These are phyloP conservation scores for Cerastis leucographa DNA, from an alignment of 2,888 invertebrate species.

Conservation along the genomic window DNA sequence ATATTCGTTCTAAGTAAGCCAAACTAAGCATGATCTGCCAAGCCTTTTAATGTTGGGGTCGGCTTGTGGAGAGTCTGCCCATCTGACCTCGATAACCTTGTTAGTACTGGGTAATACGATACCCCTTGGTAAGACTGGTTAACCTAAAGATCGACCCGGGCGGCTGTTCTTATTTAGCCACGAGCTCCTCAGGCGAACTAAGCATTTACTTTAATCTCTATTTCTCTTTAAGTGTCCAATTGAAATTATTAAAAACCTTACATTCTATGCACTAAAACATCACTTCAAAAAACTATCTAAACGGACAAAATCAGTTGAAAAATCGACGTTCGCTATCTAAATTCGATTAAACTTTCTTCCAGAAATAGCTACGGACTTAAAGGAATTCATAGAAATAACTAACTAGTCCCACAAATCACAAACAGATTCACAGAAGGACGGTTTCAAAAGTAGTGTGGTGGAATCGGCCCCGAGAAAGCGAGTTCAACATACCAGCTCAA, in stretches of 20 bases:
- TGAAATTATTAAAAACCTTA: background rate
- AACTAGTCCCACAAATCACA: background rate
- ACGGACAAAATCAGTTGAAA: constrained; percentile 5
- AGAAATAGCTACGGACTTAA: background rate
- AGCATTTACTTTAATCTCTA: background rate
- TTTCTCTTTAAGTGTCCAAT: background rate
- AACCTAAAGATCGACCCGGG: too few relatives aligned
- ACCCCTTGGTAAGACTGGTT: too few relatives aligned
- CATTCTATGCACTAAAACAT: background rate
- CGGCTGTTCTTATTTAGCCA: too few relatives aligned
- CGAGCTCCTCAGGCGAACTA: background rate
- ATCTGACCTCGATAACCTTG: too few relatives aligned
- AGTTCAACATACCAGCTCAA: background rate
- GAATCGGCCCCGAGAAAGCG: background rate
- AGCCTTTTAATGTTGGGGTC: too few relatives aligned
- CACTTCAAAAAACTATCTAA: background rate
- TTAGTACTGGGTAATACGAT: too few relatives aligned
- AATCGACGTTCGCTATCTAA: background rate
- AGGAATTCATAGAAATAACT: background rate
- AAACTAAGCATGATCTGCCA: too few relatives aligned
- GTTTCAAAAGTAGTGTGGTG: background rate
- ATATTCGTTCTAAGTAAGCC: background rate
- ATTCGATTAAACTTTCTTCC: background rate
- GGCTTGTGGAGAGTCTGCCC: too few relatives aligned
- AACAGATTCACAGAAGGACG: background rate